phyloP scores from a whole-genome alignment of 2,797 vertebrate species.

The Characodon lateralis region DNA sequence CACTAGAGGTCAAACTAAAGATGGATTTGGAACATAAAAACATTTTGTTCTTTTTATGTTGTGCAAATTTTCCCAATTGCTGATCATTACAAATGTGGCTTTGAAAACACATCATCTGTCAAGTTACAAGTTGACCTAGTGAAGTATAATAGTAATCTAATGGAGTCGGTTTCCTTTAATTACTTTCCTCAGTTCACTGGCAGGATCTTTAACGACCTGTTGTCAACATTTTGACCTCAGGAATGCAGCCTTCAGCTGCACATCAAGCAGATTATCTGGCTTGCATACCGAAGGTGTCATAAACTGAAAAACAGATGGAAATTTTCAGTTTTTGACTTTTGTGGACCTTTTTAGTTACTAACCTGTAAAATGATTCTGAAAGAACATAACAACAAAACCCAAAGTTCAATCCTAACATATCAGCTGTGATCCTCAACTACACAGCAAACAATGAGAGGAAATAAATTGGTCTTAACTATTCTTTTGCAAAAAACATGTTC shows the following conservation, averaged over 20 bases:
- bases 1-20: not conserved
- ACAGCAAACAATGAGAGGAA: constrained; percentile 9
- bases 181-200: constrained; percentile 53
- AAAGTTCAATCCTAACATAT: not conserved
- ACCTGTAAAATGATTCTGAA: not conserved
- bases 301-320: constrained; percentile 4
- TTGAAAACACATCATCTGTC: constrained; percentile 43
- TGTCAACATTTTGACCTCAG: constrained; percentile 31
- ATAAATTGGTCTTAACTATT: constrained; percentile 2
- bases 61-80: not conserved
- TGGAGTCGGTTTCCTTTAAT: constrained; percentile 62
- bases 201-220: constrained; percentile 42
- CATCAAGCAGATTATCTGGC: constrained; percentile 18
- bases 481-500: not conserved
- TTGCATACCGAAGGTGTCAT: constrained; percentile 16
- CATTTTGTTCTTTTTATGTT: not conserved
- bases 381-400: constrained; percentile 7
- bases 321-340: constrained; percentile 3
- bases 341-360: not conserved
- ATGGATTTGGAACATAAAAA: not conserved
- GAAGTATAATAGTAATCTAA: constrained; percentile 40
- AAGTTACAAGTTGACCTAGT: constrained; percentile 30
- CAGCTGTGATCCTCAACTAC: not conserved
- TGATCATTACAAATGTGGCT: constrained; percentile 27
- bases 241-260: constrained; percentile 34